Conservation (phyloP, 2,113 vertebrate species). For the Gnathonemus echidnorhynchus region DNA sequence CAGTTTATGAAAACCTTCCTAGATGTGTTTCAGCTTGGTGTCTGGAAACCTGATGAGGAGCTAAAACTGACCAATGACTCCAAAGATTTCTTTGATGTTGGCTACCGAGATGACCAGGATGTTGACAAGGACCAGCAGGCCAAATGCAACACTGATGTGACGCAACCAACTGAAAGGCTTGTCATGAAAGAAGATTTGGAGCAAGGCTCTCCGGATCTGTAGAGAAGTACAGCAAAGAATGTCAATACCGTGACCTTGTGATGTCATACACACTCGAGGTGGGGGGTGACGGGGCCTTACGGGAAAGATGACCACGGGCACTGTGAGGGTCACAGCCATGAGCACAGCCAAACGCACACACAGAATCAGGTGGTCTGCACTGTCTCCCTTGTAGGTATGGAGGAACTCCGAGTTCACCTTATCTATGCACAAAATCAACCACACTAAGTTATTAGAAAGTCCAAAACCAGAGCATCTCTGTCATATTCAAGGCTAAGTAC, state of each 20-base stretch:
- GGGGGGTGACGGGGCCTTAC: background rate
- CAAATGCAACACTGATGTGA: slow-evolving; percentile 64
- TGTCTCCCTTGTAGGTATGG: background rate
- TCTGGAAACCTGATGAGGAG: background rate
- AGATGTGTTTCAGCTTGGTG: background rate
- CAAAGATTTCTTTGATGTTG: slow-evolving; percentile 38
- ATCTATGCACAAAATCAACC: background rate
- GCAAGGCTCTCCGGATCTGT: background rate
- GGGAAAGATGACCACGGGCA: background rate
- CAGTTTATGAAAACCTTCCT: background rate
- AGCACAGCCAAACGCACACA: background rate
- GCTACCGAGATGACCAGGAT: slow-evolving; percentile 40
- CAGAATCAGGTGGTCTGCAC: background rate
- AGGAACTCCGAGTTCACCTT: background rate
- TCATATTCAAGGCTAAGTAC: background rate
- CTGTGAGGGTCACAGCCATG: background rate
- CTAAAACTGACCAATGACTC: slow-evolving; percentile 61
- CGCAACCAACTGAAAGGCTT: slow-evolving; percentile 66
- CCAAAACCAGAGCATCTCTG: background rate
- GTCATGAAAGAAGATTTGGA: background rate
- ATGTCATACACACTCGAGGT: background rate
- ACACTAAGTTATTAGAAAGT: background rate
- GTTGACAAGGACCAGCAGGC: slow-evolving; percentile 64
- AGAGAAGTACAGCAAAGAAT: background rate
- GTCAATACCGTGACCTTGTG: background rate